Evolutionary conservation across 2,888 invertebrate genomes (phyloP).

Genomic region (Gryllus longicercus): DNA sequence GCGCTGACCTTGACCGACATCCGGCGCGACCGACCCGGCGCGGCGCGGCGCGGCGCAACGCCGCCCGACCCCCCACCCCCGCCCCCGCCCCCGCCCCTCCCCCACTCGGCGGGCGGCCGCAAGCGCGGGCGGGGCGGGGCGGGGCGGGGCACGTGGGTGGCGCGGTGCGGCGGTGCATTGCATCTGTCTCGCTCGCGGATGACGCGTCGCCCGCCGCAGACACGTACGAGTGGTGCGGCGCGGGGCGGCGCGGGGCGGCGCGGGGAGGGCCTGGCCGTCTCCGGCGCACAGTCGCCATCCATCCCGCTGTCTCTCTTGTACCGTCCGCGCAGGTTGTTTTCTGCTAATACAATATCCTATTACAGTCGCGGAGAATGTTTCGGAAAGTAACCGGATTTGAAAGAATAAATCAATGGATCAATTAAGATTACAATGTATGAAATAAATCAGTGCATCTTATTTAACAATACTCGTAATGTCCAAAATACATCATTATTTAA

Average conservation of each 20-base stretch:
- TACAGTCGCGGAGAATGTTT: no score
- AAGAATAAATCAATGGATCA: no score
- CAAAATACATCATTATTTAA: no score
- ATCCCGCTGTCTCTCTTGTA: no score
- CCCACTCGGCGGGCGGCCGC: neutral
- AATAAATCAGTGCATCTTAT: no score
- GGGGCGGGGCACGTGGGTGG: neutral
- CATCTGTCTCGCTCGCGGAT: neutral
- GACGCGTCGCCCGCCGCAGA: neutral
- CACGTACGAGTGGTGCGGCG: neutral
- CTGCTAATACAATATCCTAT: no score
- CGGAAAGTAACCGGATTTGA: no score
- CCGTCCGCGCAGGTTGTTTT: no score
- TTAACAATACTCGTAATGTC: no score
- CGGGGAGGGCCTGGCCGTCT: neutral
- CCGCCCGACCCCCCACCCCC: neutral
- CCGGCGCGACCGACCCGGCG: neutral
- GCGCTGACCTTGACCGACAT: constrained; percentile 1
- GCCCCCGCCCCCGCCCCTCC: neutral
- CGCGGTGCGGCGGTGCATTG: neutral
- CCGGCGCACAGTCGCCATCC: no score
- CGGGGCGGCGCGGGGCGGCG: neutral
- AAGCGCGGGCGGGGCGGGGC: neutral
- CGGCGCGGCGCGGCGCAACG: neutral
- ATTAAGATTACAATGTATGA: no score